These are phyloP conservation scores for Scomber japonicus DNA, from an alignment of 2,113 vertebrate genomes.

Conservation along the genomic window DNA sequence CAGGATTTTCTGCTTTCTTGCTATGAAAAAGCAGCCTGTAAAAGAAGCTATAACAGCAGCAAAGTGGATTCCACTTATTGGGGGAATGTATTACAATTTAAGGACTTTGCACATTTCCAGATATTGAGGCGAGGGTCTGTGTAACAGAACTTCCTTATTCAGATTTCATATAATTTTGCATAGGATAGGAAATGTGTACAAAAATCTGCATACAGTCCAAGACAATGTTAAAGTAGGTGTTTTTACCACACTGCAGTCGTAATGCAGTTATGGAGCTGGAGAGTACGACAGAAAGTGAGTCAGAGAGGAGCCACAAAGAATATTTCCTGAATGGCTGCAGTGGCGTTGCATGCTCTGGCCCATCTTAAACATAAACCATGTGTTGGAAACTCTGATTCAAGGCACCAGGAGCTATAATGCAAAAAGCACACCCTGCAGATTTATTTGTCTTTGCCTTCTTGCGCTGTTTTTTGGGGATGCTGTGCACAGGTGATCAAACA, in stretches of 20 bases:
- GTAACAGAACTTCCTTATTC: background rate
- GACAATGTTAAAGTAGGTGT: background rate
- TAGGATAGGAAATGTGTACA: background rate
- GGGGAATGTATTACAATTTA: background rate
- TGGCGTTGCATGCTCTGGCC: constrained; percentile 50
- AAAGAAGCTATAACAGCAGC: background rate
- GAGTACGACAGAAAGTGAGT: constrained; percentile 38
- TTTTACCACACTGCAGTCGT: constrained; percentile 15
- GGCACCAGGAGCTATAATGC: constrained; percentile 52
- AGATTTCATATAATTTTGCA: background rate
- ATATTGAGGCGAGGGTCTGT: background rate
- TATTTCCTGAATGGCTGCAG: constrained; percentile 59
- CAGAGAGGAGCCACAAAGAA: constrained; percentile 56
- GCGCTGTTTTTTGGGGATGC: no score
- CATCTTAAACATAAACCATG: constrained; percentile 75
- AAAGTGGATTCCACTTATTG: background rate
- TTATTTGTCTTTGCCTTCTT: no score
- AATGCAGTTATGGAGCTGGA: constrained; percentile 1
- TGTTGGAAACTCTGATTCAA: constrained; percentile 79
- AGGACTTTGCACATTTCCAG: background rate
- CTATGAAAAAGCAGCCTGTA: constrained; percentile 13
- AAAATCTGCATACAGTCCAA: background rate
- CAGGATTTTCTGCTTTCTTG: background rate
- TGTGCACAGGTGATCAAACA: background rate
- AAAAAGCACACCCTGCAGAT: constrained; percentile 60